phyloP scores from a whole-genome alignment of 1,140 invertebrate species.

The Diachasma alloeum region DNA sequence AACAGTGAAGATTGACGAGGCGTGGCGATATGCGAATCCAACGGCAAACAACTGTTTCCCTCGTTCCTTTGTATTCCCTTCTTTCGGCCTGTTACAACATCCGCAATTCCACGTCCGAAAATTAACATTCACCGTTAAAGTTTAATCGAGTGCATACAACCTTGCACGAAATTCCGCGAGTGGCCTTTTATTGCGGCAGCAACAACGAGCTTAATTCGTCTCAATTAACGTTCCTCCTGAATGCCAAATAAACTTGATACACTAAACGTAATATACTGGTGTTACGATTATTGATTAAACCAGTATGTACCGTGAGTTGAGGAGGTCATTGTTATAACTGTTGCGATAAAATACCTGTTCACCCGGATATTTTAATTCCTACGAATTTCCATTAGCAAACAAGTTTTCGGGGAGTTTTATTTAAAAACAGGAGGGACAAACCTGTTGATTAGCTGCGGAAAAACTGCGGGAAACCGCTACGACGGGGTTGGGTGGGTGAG shows the following conservation, averaged over 20 bases:
- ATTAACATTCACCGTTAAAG: background rate
- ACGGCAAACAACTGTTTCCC: background rate
- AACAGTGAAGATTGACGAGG: background rate
- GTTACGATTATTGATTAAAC: slow-evolving; percentile 8
- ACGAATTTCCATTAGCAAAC: slow-evolving; percentile 18
- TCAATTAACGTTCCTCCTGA: background rate
- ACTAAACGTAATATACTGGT: background rate
- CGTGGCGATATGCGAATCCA: background rate
- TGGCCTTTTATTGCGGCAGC: background rate
- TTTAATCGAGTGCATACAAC: background rate
- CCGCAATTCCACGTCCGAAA: background rate
- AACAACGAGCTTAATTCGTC: background rate
- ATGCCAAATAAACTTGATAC: background rate
- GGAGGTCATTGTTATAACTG: background rate
- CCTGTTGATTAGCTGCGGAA: background rate
- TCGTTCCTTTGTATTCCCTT: background rate
- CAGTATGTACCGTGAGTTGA: slow-evolving; percentile 6
- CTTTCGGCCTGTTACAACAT: background rate
- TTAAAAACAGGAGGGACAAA: background rate
- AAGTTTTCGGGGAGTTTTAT: background rate
- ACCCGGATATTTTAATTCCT: slow-evolving; percentile 2
- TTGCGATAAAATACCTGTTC: background rate
- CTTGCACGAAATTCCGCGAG: background rate
- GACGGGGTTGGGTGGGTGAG: background rate
- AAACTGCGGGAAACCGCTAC: background rate